phyloP scores from a whole-genome alignment of 2,888 invertebrate species.

The Cylloceria caligata region DNA sequence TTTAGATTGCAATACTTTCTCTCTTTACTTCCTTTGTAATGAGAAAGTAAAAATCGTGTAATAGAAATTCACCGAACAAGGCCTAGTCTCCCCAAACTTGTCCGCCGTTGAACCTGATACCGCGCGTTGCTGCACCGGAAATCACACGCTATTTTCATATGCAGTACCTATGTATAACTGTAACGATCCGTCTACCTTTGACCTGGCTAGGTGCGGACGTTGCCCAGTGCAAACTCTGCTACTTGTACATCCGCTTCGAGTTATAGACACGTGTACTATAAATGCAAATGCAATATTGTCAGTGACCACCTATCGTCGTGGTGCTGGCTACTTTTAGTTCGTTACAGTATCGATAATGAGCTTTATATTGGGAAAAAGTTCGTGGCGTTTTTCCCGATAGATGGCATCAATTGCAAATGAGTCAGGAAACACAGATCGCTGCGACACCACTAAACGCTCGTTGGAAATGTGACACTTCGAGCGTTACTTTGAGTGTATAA shows the following conservation, averaged over 20 bases:
- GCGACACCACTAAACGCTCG: too few species aligned
- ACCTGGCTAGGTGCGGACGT: constrained; percentile 59
- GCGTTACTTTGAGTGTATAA: too few species aligned
- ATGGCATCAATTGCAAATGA: too few species aligned
- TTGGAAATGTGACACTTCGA: too few species aligned
- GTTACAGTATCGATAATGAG: background rate
- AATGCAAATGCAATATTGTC: constrained; percentile 11
- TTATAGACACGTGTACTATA: constrained; percentile 16
- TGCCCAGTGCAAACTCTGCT: constrained; percentile 47
- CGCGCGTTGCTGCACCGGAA: constrained; percentile 35
- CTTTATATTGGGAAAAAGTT: background rate
- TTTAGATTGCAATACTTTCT: too few species aligned
- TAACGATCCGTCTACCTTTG: constrained; percentile 68
- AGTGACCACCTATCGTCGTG: constrained; percentile 4
- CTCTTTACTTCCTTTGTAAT: too few species aligned
- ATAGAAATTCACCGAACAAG: background rate
- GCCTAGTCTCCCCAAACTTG: constrained; percentile 10
- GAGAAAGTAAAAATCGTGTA: background rate
- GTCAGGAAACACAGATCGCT: too few species aligned
- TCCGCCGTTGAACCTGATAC: constrained; percentile 28
- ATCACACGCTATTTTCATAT: constrained; percentile 58
- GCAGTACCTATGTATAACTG: constrained; percentile 59
- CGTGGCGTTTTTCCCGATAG: too few species aligned
- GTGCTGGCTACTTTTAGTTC: constrained; percentile 2
- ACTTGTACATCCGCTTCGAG: constrained; percentile 19